Conservation (phyloP, 2,888 invertebrate genomes). For the Xanthia togata region DNA sequence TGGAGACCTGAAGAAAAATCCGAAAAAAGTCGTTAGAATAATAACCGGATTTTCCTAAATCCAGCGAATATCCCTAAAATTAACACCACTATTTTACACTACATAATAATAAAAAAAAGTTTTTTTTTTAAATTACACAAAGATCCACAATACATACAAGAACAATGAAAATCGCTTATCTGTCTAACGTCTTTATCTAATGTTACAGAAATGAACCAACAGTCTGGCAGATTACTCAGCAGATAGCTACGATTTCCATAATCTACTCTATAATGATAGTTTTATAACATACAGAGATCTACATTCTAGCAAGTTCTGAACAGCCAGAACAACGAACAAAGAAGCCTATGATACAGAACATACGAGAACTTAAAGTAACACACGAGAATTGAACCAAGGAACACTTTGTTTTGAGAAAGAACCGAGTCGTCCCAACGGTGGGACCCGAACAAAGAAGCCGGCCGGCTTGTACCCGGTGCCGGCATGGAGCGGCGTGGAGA, state of each 20-base stretch:
- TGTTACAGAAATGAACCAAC: constrained; percentile 44
- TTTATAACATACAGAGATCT: constrained; percentile 54
- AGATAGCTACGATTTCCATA: constrained; percentile 60
- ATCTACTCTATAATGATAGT: constrained; percentile 53
- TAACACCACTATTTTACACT: constrained; percentile 18
- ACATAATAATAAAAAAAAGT: constrained; percentile 42
- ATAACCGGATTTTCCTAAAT: not conserved
- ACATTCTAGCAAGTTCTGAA: constrained; percentile 67
- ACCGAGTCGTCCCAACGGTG: constrained; percentile 65
- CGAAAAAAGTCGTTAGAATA: not conserved
- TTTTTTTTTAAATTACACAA: constrained; percentile 48
- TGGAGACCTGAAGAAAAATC: not conserved
- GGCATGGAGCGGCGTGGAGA: constrained; percentile 74
- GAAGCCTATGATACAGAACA: constrained; percentile 41
- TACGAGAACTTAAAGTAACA: constrained; percentile 36
- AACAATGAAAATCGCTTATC: constrained; percentile 58
- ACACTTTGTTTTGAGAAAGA: constrained; percentile 57
- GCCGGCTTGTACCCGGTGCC: constrained; percentile 79
- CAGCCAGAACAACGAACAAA: constrained; percentile 45
- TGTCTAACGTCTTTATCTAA: constrained; percentile 53
- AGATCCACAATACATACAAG: constrained; percentile 55
- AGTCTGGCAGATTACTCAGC: constrained; percentile 63
- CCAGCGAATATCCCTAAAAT: not conserved
- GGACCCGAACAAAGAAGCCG: constrained; percentile 87
- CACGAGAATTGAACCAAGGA: constrained; percentile 45